A percentile compares a stretch with the other conserved stretches of the same genome.
These are phyloP conservation scores for Oreochromis spilurus DNA, from an alignment of 2,113 vertebrate species.

Conservation along the genomic window DNA sequence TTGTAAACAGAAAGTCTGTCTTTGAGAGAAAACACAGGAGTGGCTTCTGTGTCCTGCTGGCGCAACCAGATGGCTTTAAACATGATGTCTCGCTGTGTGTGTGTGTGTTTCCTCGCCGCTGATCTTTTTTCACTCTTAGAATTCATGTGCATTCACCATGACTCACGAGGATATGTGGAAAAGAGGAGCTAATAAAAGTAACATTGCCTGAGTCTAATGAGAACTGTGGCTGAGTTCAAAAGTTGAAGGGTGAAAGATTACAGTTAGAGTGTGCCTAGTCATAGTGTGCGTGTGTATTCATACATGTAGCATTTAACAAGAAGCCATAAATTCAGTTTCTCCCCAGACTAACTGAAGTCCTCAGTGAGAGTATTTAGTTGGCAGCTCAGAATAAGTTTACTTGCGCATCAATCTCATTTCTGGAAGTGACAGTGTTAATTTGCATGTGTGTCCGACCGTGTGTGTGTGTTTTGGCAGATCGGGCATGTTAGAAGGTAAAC, in stretches of 20 bases:
- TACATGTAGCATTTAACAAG: not conserved
- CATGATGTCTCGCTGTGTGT: constrained; percentile 7
- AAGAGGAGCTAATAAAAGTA: not conserved
- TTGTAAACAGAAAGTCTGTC: not conserved
- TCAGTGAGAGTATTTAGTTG: constrained; percentile 4
- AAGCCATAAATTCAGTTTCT: not conserved
- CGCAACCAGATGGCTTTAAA: constrained; percentile 52
- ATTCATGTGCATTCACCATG: constrained; percentile 4
- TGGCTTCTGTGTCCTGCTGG: not conserved
- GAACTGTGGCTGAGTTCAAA: not conserved
- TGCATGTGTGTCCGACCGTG: constrained; percentile 10
- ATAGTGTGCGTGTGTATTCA: not conserved
- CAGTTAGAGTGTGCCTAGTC: not conserved
- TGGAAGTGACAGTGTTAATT: constrained; percentile 25
- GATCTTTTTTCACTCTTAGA: not conserved
- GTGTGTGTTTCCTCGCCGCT: constrained; percentile 17
- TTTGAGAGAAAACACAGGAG: constrained; percentile 19
- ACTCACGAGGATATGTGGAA: constrained; percentile 18
- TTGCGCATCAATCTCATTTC: constrained; percentile 37
- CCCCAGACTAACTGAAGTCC: not conserved
- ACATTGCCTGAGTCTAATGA: constrained; percentile 14
- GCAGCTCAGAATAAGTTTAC: constrained; percentile 22
- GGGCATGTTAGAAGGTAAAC: constrained; percentile 29
- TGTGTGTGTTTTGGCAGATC: not conserved
- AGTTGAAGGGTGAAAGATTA: constrained; percentile 17